phyloP scores from a whole-genome alignment of 2,113 vertebrate species.

The Penelope pileata region DNA sequence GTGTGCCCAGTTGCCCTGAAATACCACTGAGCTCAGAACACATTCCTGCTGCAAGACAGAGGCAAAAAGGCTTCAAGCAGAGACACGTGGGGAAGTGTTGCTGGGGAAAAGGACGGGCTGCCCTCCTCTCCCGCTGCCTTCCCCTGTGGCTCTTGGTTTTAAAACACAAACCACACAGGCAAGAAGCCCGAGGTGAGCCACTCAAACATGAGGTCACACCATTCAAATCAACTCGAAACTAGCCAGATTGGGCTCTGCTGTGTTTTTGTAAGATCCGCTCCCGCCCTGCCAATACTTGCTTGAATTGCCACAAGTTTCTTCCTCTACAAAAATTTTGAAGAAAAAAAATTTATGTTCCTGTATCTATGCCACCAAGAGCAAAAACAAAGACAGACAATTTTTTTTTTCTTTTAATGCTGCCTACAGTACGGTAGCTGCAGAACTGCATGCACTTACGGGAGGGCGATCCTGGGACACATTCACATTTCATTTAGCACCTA shows the following conservation, averaged over 20 bases:
- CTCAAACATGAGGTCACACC: background rate
- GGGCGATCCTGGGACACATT: background rate
- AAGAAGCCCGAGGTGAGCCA: background rate
- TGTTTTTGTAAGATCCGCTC: background rate
- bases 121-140: background rate
- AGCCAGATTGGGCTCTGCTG: background rate
- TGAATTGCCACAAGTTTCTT: background rate
- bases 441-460: background rate
- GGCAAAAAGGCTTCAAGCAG: background rate
- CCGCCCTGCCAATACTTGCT: rapidly evolving
- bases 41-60: background rate
- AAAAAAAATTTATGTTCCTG: background rate
- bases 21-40: rapidly evolving
- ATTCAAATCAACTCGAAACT: background rate
- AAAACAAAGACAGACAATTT: background rate
- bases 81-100: rapidly evolving
- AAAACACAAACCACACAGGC: background rate
- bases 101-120: background rate
- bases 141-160: background rate
- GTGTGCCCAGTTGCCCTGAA: background rate
- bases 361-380: background rate
- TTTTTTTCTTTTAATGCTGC: background rate
- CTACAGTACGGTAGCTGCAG: background rate
- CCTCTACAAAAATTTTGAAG: background rate
- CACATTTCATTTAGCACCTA: slow-evolving; percentile 19